Percentiles rank a stretch among this genome's conserved stretches.
These are phyloP conservation scores for Dendrolimus houi DNA, from an alignment of 2,888 invertebrate genomes.

Conservation along the genomic window DNA sequence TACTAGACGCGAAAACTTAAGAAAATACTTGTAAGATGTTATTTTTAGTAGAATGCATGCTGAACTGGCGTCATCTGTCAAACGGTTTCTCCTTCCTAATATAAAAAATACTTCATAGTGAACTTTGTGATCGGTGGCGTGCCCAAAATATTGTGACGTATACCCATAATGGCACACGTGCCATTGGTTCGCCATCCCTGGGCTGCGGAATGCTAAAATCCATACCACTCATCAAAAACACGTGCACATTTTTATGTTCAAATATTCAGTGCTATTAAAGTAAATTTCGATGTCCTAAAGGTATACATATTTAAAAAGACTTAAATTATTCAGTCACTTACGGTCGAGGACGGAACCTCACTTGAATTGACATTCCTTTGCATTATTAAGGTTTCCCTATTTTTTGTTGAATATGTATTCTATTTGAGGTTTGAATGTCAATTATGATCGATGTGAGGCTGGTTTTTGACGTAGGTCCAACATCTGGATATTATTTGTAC, in stretches of 20 bases:
- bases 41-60: too few species aligned
- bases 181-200: too few species aligned
- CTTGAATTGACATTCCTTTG: not conserved
- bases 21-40: too few species aligned
- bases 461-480: not conserved
- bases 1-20: too few species aligned
- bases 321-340: not conserved
- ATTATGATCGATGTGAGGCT: not conserved
- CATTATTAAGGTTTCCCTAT: not conserved
- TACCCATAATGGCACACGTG: too few species aligned
- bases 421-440: not conserved
- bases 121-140: too few species aligned
- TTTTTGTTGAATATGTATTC: not conserved
- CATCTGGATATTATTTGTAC: too few species aligned
- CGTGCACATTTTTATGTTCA: slow-evolving; percentile 3
- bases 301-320: not conserved
- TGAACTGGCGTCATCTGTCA: too few species aligned
- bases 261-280: slow-evolving; percentile 7
- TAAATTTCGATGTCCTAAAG: slow-evolving; percentile 4
- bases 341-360: not conserved
- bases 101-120: too few species aligned
- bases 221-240: not conserved
- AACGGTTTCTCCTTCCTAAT: too few species aligned
- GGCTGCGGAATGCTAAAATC: too few species aligned
- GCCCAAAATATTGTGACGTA: too few species aligned